Conservation (phyloP, 2,888 invertebrate genomes). For the Epinotia demarniana region DNA sequence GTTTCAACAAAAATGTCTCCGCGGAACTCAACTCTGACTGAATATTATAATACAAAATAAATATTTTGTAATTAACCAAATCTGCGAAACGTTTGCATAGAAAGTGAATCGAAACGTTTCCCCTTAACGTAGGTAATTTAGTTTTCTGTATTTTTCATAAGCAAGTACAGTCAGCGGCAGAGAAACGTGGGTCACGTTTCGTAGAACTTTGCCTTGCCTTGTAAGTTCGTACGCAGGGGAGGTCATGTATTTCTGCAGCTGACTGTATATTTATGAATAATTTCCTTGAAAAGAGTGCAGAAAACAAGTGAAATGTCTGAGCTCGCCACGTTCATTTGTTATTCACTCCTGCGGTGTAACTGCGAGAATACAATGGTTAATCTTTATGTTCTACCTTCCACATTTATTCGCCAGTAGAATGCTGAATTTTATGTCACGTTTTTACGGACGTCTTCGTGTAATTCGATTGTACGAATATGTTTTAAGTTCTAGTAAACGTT, state of each 20-base stretch:
- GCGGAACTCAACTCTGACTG: too few species aligned
- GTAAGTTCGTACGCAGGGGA: too few species aligned
- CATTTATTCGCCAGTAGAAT: not conserved
- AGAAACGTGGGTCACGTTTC: too few species aligned
- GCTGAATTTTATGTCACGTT: not conserved
- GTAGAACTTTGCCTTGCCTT: too few species aligned
- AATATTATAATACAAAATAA: too few species aligned
- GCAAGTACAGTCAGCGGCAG: not conserved
- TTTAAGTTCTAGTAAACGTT: too few species aligned
- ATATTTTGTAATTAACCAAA: too few species aligned
- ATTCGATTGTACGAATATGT: too few species aligned
- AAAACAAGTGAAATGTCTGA: not conserved
- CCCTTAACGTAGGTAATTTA: not conserved
- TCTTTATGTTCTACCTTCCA: not conserved
- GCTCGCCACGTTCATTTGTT: constrained; percentile 12
- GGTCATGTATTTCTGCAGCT: too few species aligned
- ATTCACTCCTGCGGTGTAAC: constrained; percentile 7
- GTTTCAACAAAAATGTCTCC: too few species aligned
- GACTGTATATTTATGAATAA: not conserved
- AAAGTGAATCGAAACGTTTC: too few species aligned
- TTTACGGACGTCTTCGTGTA: not conserved
- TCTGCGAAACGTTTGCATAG: too few species aligned
- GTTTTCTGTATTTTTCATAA: not conserved
- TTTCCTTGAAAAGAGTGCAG: not conserved
- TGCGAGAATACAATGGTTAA: not conserved